These are phyloP conservation scores for Cotesia vestalis DNA, from an alignment of 1,140 invertebrate genomes.

Conservation along the genomic window DNA sequence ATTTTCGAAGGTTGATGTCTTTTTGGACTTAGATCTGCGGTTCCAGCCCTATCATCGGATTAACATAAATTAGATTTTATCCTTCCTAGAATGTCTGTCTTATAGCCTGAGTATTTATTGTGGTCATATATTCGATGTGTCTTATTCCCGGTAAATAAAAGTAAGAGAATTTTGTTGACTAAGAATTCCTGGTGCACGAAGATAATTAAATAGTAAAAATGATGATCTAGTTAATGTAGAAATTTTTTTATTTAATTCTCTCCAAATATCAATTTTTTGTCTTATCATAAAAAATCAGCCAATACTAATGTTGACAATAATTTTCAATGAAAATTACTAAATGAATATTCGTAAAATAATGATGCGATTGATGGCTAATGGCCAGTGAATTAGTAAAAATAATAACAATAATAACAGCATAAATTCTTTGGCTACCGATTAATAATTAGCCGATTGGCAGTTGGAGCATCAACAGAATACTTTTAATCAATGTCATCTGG, in stretches of 20 bases:
- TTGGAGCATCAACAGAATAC: constrained; percentile 55
- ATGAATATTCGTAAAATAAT: too few species aligned
- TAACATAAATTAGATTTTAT: constrained; percentile 68
- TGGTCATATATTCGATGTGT: constrained; percentile 33
- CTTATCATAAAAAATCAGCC: too few species aligned
- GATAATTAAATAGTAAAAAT: too few species aligned
- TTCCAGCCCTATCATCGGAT: constrained; percentile 51
- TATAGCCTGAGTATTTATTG: constrained; percentile 43
- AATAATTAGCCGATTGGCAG: constrained; percentile 57
- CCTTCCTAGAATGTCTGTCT: constrained; percentile 64
- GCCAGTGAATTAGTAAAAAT: not conserved
- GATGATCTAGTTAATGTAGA: too few species aligned
- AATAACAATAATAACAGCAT: not conserved
- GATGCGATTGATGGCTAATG: too few species aligned
- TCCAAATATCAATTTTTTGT: too few species aligned
- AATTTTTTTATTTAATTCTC: too few species aligned
- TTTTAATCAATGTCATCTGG: constrained; percentile 67
- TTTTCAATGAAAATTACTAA: too few species aligned
- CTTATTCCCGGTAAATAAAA: not conserved
- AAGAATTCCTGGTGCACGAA: constrained; percentile 15
- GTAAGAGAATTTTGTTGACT: not conserved
- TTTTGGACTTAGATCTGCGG: constrained; percentile 49
- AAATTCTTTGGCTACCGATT: constrained; percentile 51
- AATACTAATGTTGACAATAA: too few species aligned
- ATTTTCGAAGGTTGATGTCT: not conserved